A percentile compares a stretch with the other conserved stretches of the same genome.
phyloP scores from a whole-genome alignment of 2,888 invertebrate species.

The Hartigia nigra region DNA sequence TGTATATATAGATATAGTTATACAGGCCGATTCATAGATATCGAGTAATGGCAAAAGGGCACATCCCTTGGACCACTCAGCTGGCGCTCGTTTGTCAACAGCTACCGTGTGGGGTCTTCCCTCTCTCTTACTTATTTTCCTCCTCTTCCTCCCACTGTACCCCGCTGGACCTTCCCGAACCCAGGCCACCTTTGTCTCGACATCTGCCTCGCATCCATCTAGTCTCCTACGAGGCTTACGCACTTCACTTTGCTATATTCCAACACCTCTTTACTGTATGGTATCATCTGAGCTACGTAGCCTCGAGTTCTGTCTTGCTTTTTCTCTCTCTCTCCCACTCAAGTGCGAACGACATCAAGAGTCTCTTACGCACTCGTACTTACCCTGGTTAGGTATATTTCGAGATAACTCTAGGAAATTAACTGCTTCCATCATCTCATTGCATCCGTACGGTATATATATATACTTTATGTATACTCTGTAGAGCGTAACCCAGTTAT shows the following conservation, averaged over 20 bases:
- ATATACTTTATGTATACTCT: neutral
- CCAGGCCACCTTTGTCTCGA: constrained; percentile 31
- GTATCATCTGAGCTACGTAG: constrained; percentile 15
- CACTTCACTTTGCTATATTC: constrained; percentile 20
- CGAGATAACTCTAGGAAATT: neutral
- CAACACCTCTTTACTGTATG: constrained; percentile 10
- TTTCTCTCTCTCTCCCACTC: neutral
- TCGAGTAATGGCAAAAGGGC: neutral
- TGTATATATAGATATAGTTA: neutral
- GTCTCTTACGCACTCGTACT: neutral
- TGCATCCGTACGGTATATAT: neutral
- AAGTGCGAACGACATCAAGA: neutral
- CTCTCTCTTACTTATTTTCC: no score
- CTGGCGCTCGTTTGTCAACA: constrained; percentile 41
- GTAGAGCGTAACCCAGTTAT: neutral
- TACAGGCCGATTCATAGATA: neutral
- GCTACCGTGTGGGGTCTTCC: constrained; percentile 28
- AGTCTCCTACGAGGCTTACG: neutral
- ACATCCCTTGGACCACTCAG: constrained; percentile 16
- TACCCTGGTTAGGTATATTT: neutral
- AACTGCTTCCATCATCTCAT: neutral
- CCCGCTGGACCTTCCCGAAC: neutral
- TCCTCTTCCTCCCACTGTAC: neutral
- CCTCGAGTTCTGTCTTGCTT: neutral
- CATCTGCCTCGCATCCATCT: constrained; percentile 53